phyloP scores from a whole-genome alignment of 2,888 invertebrate species.

The Leptinotarsa peninsularis region DNA sequence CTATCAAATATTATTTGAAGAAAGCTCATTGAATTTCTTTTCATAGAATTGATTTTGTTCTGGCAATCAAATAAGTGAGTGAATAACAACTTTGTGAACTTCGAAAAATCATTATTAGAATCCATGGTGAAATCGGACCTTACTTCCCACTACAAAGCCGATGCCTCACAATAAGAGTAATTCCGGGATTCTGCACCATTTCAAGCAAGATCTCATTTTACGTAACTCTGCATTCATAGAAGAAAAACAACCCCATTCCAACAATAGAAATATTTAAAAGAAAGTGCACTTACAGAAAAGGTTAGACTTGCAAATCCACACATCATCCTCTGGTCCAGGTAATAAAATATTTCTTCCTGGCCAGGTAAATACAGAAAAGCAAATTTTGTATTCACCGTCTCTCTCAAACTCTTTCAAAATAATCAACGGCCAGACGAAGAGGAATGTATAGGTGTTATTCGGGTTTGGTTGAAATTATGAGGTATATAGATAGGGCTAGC shows the following conservation, averaged over 20 bases:
- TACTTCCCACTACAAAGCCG: slow-evolving; percentile 18
- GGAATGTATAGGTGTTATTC: slow-evolving; percentile 31
- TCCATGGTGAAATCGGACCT: background rate
- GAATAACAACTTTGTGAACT: background rate
- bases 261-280: slow-evolving; percentile 43
- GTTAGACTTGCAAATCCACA: slow-evolving; percentile 54
- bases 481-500: slow-evolving; percentile 34
- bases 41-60: too few relatives aligned
- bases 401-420: slow-evolving; percentile 25
- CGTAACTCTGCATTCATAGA: slow-evolving; percentile 38
- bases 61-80: background rate
- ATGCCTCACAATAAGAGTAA: slow-evolving; percentile 1
- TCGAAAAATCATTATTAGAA: background rate
- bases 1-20: too few relatives aligned
- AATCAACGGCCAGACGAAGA: slow-evolving; percentile 25
- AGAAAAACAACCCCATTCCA: slow-evolving; percentile 42
- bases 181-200: slow-evolving; percentile 27
- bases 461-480: slow-evolving; percentile 37
- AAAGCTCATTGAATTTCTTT: too few relatives aligned
- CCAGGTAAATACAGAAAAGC: slow-evolving; percentile 39
- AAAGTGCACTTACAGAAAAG: slow-evolving; percentile 48
- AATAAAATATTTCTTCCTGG: slow-evolving; percentile 36
- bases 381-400: slow-evolving; percentile 23
- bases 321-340: slow-evolving; percentile 41
- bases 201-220: slow-evolving; percentile 40